Conservation (phyloP, 2,888 invertebrate species). For the Acholoe squamosa region DNA sequence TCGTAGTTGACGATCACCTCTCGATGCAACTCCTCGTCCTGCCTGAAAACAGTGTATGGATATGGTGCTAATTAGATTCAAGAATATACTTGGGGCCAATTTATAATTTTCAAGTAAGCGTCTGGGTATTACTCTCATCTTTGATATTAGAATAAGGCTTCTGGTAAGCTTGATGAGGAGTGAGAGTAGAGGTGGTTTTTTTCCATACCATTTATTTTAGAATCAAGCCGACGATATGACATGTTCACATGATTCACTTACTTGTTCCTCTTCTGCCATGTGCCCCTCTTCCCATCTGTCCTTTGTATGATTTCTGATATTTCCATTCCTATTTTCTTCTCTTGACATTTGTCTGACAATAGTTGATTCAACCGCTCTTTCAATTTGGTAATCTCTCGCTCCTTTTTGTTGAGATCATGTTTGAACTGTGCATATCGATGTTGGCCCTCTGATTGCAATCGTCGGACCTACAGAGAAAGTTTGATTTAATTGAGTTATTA, state of each 20-base stretch:
- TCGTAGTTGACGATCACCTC: slow-evolving; percentile 78
- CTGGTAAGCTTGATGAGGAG: no score
- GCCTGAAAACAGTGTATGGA: slow-evolving; percentile 72
- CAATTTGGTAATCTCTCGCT: slow-evolving; percentile 77
- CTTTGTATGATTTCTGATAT: slow-evolving; percentile 76
- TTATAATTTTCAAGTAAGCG: no score
- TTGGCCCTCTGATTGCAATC: slow-evolving; percentile 77
- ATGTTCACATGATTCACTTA: no score
- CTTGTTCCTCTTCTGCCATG: slow-evolving; percentile 77
- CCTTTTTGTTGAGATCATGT: slow-evolving; percentile 81
- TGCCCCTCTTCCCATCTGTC: slow-evolving; percentile 77
- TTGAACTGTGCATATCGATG: slow-evolving; percentile 79
- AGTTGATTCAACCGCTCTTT: slow-evolving; percentile 80
- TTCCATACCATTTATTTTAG: no score
- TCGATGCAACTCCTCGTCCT: slow-evolving; percentile 80
- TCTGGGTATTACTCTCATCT: neutral
- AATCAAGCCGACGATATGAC: no score
- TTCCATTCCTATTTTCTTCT: slow-evolving; percentile 78
- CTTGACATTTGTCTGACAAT: slow-evolving; percentile 79
- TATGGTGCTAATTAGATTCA: no score
- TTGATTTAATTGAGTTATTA: no score
- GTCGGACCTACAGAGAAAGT: slow-evolving; percentile 74
- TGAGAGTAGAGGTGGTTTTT: no score
- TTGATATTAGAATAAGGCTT: no score
- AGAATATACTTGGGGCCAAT: no score